Evolutionary conservation across 2,113 vertebrate species (phyloP), one percentile per base, ranked within the genome.

Genomic region (Scortum barcoo): DNA sequence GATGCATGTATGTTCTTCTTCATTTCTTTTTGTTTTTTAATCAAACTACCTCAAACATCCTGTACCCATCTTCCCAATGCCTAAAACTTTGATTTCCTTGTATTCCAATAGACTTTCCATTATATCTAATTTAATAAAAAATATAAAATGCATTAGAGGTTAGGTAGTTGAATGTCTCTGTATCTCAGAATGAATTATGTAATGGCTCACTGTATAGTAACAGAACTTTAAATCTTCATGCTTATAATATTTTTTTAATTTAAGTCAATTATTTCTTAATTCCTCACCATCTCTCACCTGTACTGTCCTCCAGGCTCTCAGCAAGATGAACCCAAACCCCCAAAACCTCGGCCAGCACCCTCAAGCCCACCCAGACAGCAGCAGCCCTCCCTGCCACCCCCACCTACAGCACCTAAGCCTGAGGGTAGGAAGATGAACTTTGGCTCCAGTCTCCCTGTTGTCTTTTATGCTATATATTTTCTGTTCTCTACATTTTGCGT

Each of bases 271-370:
- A 16, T 76, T 42, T 68, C 10, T 22, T 65, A 3, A 14, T 61
- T 74, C 26, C 14, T 70, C 33, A 6, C 2, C 2, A 33, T 58
- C 24, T 38, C 14, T 76, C 12, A 76, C 7, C 17, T 60, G 16
- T 22, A 5, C 20, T 54, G 7, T 58, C 14, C 54, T 76, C 10
- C 86, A 97, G 97, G 89, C 40, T 38, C 86, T 84, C 75, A 30
- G 17, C 93, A 63, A 38, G 74, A 71, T 10, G 75, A 91, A 6
- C 53, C 84, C 76, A 96, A 93, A 92, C 36, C 78, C 2, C 83
- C 61, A 75, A 92, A 79, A 9, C 87, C 88, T 78, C 88, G 20
- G 26, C 74, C 13, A 56, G 72, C 63, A 4, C 40, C 48, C 7
- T 13, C 72, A 58, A 84, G 66, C 26, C 84, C 87, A 16, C 57